Evolutionary conservation across 2,113 vertebrate genomes (phyloP).

Genomic region (Equus przewalskii): DNA sequence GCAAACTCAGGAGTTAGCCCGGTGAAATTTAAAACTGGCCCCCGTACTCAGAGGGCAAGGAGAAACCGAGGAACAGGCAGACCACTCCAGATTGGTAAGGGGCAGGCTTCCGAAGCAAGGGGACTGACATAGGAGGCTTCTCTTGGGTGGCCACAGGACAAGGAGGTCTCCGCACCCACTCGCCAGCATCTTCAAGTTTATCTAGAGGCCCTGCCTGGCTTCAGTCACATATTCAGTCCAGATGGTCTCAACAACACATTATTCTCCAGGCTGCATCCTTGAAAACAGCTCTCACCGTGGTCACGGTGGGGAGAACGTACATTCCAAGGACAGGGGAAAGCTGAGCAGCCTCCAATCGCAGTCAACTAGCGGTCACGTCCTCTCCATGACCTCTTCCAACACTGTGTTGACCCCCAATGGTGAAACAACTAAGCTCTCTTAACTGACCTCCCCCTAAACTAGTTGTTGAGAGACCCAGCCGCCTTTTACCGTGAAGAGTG

Average conservation of each 20-base stretch:
- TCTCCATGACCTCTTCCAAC: background rate
- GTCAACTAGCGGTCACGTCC: too few relatives aligned
- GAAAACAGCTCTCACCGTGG: background rate
- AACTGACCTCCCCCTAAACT: too few relatives aligned
- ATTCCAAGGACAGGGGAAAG: background rate
- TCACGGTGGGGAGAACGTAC: rapidly evolving
- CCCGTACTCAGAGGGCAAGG: background rate
- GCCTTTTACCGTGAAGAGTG: background rate
- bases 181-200: background rate
- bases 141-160: too few relatives aligned
- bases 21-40: background rate
- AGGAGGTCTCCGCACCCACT: background rate
- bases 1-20: background rate
- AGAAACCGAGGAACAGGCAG: background rate
- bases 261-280: background rate
- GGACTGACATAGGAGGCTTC: background rate
- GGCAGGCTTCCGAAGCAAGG: background rate
- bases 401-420: background rate
- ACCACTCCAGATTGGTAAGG: background rate
- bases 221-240: background rate
- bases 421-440: background rate
- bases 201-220: background rate
- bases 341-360: too few relatives aligned
- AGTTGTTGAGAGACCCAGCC: too few relatives aligned
- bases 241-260: background rate